Conservation (phyloP, 2,888 invertebrate species). For the Argyresthia albistria region DNA sequence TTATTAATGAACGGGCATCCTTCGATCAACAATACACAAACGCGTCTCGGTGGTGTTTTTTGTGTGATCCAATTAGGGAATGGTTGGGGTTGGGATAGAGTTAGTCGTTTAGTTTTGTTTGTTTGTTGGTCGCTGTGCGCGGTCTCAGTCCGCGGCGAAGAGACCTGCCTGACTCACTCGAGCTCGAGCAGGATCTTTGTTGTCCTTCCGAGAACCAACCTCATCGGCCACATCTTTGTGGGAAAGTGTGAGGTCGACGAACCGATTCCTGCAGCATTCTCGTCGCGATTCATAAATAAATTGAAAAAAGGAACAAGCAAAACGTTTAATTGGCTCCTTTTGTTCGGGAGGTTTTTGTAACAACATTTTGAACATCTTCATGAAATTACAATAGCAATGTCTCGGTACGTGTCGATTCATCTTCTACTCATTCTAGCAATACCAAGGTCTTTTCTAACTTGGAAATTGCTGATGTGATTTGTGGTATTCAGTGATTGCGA, state of each 20-base stretch:
- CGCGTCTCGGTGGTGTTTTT: not conserved
- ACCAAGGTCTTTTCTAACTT: too few species aligned
- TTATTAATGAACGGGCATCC: too few species aligned
- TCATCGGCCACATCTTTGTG: conserved; percentile 53
- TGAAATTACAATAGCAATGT: too few species aligned
- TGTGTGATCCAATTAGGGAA: not conserved
- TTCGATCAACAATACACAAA: not conserved
- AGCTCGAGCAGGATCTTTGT: conserved; percentile 64
- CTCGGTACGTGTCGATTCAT: not conserved
- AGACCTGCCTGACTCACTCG: conserved; percentile 48
- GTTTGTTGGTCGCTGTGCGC: conserved; percentile 42
- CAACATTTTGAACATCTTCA: too few species aligned
- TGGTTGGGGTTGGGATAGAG: not conserved
- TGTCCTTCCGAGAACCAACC: conserved; percentile 65
- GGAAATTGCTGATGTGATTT: not conserved
- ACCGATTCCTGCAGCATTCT: conserved; percentile 50
- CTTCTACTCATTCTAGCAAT: not conserved
- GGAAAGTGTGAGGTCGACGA: conserved; percentile 59
- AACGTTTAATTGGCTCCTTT: conserved; percentile 4
- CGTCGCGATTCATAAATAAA: conserved; percentile 20
- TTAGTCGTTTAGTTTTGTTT: conserved; percentile 21
- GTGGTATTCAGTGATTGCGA: not conserved
- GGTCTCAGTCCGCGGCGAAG: too few species aligned
- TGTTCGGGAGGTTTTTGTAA: not conserved
- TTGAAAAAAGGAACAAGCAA: conserved; percentile 26